Evolutionary conservation across 1,140 invertebrate genomes (phyloP).

Genomic region (Olivierus martensii): DNA sequence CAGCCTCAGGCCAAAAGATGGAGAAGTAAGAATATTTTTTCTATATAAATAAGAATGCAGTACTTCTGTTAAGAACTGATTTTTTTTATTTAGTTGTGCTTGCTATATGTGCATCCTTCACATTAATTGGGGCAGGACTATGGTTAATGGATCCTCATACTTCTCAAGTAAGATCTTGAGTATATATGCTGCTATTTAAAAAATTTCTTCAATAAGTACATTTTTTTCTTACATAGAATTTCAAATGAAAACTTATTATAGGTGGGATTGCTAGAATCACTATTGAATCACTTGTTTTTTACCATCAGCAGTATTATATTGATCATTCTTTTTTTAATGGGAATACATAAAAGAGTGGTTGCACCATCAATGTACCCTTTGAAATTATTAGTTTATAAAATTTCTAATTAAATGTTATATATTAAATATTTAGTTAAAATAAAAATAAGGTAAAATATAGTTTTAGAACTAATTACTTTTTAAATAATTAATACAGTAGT

Average conservation of each 20-base stretch:
- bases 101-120: slow-evolving; percentile 67
- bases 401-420: too few species aligned
- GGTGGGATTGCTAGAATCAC: slow-evolving; percentile 73
- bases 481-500: too few species aligned
- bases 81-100: slow-evolving; percentile 57
- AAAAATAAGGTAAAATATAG: too few species aligned
- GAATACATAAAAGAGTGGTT: slow-evolving; percentile 88
- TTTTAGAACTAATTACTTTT: too few species aligned
- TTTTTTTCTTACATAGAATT: neutral
- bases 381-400: too few species aligned
- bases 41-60: neutral
- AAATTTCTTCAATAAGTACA: too few species aligned
- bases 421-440: too few species aligned
- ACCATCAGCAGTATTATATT: slow-evolving; percentile 65
- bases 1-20: slow-evolving; percentile 82
- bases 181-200: too few species aligned
- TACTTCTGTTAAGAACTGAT: neutral
- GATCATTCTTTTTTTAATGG: slow-evolving; percentile 76
- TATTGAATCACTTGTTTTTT: slow-evolving; percentile 93
- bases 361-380: slow-evolving; percentile 71
- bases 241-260: slow-evolving; percentile 21
- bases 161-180: slow-evolving; percentile 40
- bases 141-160: slow-evolving; percentile 88
- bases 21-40: slow-evolving; percentile 41
- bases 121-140: slow-evolving; percentile 80